A percentile compares a stretch with the other conserved stretches of the same genome.
Evolutionary conservation across 2,113 vertebrate genomes (phyloP).

Genomic region (Benitochromis conjunctus): DNA sequence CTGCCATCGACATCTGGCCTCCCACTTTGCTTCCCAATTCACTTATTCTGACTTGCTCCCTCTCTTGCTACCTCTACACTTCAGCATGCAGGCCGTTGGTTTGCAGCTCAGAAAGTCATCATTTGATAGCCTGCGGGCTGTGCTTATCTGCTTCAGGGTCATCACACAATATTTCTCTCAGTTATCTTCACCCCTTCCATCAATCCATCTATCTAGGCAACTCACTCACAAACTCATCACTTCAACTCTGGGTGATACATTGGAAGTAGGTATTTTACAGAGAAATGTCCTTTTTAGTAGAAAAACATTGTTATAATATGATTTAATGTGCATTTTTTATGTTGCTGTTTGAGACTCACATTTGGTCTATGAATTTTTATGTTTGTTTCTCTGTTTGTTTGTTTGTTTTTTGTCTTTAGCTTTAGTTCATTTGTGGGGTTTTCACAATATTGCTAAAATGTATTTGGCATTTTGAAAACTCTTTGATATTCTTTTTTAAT

Average conservation of each 20-base stretch:
- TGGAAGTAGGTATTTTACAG: background rate
- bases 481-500: background rate
- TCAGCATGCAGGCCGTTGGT: constrained; percentile 22
- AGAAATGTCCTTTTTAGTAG: background rate
- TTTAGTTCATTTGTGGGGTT: background rate
- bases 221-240: constrained; percentile 27
- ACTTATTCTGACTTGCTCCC: background rate
- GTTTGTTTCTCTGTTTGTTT: background rate
- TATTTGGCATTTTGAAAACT: background rate
- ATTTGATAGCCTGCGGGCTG: constrained; percentile 53
- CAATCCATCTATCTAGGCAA: constrained; percentile 25
- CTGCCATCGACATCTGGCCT: constrained; percentile 14
- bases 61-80: background rate
- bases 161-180: constrained; percentile 54
- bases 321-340: background rate
- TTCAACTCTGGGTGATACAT: background rate
- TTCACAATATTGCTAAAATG: too few relatives aligned
- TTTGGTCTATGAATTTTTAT: background rate
- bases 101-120: constrained; percentile 44
- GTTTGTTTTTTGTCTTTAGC: background rate
- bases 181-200: constrained; percentile 30
- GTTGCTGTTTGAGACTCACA: background rate
- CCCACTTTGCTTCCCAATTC: constrained; percentile 19
- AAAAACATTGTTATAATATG: background rate
- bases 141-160: constrained; percentile 52